A percentile compares a stretch with the other conserved stretches of the same genome.
Evolutionary conservation across 2,888 invertebrate species (phyloP).

Genomic region (Margaritifera margaritifera): DNA sequence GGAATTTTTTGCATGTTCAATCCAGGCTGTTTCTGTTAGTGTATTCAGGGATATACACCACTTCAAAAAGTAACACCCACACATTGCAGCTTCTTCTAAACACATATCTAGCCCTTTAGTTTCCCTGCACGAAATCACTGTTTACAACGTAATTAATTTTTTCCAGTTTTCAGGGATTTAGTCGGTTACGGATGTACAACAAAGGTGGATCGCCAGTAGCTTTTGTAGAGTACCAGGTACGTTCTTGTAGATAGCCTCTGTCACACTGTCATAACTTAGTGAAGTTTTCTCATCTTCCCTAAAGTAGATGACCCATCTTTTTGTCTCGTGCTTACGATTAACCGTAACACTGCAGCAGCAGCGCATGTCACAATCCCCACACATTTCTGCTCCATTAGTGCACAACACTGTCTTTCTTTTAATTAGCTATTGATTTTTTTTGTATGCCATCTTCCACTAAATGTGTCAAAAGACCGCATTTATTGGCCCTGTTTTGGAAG

Average conservation of each 20-base stretch:
- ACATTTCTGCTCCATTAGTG: too few relatives aligned
- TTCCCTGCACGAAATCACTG: background rate
- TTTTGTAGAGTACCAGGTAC: slow-evolving; percentile 93
- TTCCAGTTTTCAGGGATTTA: slow-evolving; percentile 96
- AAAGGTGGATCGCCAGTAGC: slow-evolving; percentile 93
- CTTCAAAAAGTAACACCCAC: too few relatives aligned
- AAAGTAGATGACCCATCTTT: background rate
- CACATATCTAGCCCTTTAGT: background rate
- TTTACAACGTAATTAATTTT: slow-evolving; percentile 10
- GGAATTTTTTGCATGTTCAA: too few relatives aligned
- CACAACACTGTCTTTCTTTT: too few relatives aligned
- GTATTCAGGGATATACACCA: too few relatives aligned
- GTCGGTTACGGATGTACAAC: slow-evolving; percentile 91
- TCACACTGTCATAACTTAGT: slow-evolving; percentile 1
- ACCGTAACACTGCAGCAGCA: background rate
- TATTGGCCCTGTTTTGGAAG: too few relatives aligned
- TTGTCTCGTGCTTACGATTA: slow-evolving; percentile 1
- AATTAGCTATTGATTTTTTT: too few relatives aligned
- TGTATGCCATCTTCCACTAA: too few relatives aligned
- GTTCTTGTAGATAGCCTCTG: slow-evolving; percentile 11
- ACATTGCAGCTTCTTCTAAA: too few relatives aligned
- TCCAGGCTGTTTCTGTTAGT: too few relatives aligned
- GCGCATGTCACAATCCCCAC: too few relatives aligned
- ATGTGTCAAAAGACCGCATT: too few relatives aligned
- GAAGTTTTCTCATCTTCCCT: slow-evolving; percentile 1